Conservation (phyloP, 2,888 invertebrate species). For the Pycnomerus fuliginosus region DNA sequence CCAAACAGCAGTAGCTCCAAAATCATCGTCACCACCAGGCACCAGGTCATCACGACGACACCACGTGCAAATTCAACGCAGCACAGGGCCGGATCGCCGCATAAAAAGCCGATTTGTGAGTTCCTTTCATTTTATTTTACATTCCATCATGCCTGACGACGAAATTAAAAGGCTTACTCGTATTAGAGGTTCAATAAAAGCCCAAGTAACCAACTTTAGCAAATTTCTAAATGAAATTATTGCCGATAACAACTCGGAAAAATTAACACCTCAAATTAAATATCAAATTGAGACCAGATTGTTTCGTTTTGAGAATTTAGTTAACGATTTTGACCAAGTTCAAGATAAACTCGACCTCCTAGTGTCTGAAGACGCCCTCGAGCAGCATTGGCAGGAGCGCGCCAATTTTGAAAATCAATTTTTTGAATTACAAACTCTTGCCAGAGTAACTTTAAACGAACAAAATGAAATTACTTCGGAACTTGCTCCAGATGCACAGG, state of each 20-base stretch:
- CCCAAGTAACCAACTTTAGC: not conserved
- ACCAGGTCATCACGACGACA: too few relatives aligned
- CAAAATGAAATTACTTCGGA: not conserved
- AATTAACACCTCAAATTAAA: not conserved
- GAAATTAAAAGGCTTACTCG: not conserved
- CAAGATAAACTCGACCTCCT: not conserved
- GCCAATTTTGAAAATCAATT: not conserved
- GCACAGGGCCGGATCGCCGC: too few relatives aligned
- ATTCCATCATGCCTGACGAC: not conserved
- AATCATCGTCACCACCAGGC: too few relatives aligned
- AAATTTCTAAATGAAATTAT: not conserved
- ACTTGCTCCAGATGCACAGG: too few relatives aligned
- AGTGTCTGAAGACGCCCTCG: not conserved
- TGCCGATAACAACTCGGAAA: not conserved
- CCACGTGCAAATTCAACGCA: too few relatives aligned
- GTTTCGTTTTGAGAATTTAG: not conserved
- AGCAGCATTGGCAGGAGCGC: not conserved
- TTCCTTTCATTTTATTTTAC: too few relatives aligned
- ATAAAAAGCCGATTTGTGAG: too few relatives aligned
- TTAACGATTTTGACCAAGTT: not conserved
- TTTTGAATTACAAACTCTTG: not conserved
- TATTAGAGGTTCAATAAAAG: not conserved
- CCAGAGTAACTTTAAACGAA: not conserved
- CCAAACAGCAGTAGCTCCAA: too few relatives aligned
- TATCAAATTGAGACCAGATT: not conserved